Conservation (phyloP, 2,797 vertebrate species). For the Tympanoctomys barrerae region DNA sequence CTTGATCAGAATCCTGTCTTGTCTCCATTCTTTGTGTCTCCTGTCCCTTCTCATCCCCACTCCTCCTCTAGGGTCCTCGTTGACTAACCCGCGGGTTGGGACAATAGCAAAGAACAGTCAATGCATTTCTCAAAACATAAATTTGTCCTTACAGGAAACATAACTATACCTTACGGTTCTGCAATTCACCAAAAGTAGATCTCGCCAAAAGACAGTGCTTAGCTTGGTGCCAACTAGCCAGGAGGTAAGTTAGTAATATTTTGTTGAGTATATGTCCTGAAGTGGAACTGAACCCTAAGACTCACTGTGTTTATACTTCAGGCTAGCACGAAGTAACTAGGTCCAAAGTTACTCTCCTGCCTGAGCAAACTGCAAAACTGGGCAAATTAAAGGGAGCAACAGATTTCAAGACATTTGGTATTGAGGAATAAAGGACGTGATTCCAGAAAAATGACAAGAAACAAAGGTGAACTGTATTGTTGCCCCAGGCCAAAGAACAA, state of each 20-base stretch:
- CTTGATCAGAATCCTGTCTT: too few species aligned
- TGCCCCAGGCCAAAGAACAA: background rate
- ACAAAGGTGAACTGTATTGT: background rate
- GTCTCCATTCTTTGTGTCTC: too few species aligned
- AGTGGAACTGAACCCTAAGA: background rate
- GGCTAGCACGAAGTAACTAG: background rate
- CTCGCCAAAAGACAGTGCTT: background rate
- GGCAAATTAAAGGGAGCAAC: background rate
- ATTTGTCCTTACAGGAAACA: background rate
- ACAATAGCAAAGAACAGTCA: background rate
- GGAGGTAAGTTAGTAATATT: background rate
- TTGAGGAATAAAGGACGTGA: background rate
- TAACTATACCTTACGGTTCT: conserved; percentile 15
- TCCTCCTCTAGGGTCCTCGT: too few species aligned
- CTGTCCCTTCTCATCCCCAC: too few species aligned
- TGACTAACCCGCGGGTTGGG: too few species aligned
- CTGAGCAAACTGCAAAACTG: background rate
- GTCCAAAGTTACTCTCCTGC: conserved; percentile 1
- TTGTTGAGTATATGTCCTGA: background rate
- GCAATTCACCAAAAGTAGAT: background rate
- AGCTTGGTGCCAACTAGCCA: background rate
- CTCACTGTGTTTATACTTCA: background rate
- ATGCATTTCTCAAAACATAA: background rate
- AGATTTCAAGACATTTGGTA: conserved; percentile 19
- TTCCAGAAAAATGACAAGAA: conserved; percentile 27